phyloP scores from a whole-genome alignment of 2,113 vertebrate species.

The Calidris pygmaea region DNA sequence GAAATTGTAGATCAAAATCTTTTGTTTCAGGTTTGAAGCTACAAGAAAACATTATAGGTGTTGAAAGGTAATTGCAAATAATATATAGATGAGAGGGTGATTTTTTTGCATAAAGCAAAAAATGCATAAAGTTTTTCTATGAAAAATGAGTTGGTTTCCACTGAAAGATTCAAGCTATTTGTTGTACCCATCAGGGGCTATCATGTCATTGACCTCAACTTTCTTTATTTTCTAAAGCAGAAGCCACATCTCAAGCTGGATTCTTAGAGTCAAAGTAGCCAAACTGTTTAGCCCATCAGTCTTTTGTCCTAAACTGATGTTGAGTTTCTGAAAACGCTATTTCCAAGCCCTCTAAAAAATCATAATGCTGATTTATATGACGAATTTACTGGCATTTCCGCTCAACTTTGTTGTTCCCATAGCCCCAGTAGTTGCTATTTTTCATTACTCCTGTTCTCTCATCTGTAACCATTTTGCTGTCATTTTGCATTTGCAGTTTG shows the following conservation, averaged over 20 bases:
- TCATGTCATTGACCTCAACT: not conserved
- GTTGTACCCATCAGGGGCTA: not conserved
- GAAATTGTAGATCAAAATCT: not conserved
- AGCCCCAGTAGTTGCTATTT: not conserved
- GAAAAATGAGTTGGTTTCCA: not conserved
- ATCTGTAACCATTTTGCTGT: not conserved
- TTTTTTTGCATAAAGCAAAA: too few relatives aligned
- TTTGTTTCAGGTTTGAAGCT: not conserved
- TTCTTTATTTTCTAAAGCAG: not conserved
- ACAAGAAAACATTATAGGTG: not conserved
- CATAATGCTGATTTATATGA: not conserved
- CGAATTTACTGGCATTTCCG: not conserved
- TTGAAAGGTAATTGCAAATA: not conserved
- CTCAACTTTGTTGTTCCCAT: not conserved
- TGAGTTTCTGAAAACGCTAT: not conserved
- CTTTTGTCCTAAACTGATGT: not conserved
- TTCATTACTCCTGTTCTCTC: not conserved
- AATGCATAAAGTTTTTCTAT: not conserved
- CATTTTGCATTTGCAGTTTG: not conserved
- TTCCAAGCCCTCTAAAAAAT: not conserved
- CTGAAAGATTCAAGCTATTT: not conserved
- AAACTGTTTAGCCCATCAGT: not conserved
- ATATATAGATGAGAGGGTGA: not conserved
- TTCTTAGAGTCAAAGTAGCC: not conserved
- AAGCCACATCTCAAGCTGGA: not conserved